phyloP scores from a whole-genome alignment of 2,888 invertebrate genomes.

The Lamellibrachia satsuma region DNA sequence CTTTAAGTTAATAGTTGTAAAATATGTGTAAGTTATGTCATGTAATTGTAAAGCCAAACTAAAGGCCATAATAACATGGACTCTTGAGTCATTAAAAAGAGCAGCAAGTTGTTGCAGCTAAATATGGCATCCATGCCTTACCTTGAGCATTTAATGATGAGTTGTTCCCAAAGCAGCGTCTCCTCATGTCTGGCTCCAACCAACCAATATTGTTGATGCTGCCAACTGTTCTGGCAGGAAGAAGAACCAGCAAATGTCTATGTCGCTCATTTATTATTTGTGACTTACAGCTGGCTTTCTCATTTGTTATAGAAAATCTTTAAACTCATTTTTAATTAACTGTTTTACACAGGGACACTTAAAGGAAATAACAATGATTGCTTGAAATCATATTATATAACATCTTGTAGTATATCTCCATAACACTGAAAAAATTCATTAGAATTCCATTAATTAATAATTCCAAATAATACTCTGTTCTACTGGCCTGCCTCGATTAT shows the following conservation, averaged over 20 bases:
- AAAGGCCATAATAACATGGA: not conserved
- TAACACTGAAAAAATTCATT: no score
- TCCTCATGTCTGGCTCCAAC: not conserved
- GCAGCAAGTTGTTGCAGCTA: not conserved
- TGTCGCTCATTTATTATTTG: constrained; percentile 1
- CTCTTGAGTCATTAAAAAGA: not conserved
- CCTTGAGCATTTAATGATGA: not conserved
- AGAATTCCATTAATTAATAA: no score
- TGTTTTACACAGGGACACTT: not conserved
- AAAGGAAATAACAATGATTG: not conserved
- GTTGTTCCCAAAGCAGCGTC: not conserved
- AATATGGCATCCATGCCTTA: not conserved
- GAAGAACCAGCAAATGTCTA: not conserved
- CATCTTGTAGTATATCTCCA: not conserved
- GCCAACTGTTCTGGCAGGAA: not conserved
- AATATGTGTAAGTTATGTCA: no score
- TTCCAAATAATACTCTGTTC: no score
- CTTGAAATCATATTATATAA: not conserved
- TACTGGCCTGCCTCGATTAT: no score
- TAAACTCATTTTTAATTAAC: not conserved
- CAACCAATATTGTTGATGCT: not conserved
- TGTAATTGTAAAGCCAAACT: not conserved
- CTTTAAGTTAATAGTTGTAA: not conserved
- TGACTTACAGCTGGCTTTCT: not conserved
- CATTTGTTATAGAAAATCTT: not conserved